phyloP scores from a whole-genome alignment of 2,797 vertebrate genomes.

The Mionectes olivaceus region DNA sequence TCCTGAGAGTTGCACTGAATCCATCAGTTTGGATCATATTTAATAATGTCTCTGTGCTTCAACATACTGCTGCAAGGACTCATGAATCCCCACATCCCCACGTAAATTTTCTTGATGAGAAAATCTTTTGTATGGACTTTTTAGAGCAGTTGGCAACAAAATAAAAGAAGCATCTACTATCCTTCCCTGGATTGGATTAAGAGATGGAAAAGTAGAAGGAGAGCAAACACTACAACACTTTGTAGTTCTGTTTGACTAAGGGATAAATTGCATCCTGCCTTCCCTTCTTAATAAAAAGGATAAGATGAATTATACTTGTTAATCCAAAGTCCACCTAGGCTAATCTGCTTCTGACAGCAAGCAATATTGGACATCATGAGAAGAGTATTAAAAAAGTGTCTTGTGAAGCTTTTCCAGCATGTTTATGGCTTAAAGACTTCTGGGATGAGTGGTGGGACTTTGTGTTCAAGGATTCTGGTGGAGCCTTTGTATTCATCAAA shows the following conservation, averaged over 20 bases:
- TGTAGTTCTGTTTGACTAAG: not conserved
- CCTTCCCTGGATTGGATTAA: not conserved
- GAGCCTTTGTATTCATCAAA: not conserved
- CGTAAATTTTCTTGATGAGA: not conserved
- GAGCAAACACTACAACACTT: not conserved
- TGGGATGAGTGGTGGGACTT: not conserved
- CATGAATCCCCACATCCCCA: not conserved
- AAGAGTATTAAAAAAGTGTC: not conserved
- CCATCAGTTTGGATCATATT: not conserved
- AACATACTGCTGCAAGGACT: not conserved
- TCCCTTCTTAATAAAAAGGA: conserved; percentile 34
- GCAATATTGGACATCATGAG: not conserved
- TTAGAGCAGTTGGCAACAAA: not conserved
- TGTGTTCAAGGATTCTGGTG: not conserved
- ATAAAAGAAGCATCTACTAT: not conserved
- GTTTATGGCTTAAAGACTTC: not conserved
- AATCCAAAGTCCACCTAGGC: not conserved
- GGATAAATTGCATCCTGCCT: conserved; percentile 13
- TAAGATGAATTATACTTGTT: not conserved
- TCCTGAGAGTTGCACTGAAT: not conserved
- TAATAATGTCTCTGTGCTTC: not conserved
- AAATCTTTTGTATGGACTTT: not conserved
- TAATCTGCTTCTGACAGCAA: not conserved
- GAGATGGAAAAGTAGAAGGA: not conserved
- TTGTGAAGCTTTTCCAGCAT: not conserved